phyloP scores from a whole-genome alignment of 2,113 vertebrate genomes.

The Carassius gibelio region DNA sequence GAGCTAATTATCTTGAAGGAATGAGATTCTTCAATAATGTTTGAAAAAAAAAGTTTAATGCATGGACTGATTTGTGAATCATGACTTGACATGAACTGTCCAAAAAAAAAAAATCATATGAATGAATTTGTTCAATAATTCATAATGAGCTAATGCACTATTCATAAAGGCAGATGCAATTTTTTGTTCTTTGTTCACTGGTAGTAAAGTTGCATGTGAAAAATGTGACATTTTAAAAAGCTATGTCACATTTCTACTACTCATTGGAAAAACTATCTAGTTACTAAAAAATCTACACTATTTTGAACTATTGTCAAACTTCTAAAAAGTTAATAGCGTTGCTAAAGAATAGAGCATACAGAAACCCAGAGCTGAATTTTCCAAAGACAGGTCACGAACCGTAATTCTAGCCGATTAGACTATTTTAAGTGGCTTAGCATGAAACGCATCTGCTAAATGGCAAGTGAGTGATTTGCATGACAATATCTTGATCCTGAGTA shows the following conservation, averaged over 20 bases:
- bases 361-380: not conserved
- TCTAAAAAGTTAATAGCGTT: not conserved
- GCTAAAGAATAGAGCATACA: not conserved
- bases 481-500: constrained; percentile 27
- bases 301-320: not conserved
- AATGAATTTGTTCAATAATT: not conserved
- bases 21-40: too few relatives aligned
- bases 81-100: not conserved
- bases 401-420: constrained; percentile 21
- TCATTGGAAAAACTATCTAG: not conserved
- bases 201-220: not conserved
- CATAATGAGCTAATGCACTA: too few relatives aligned
- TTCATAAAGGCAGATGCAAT: not conserved
- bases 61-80: too few relatives aligned
- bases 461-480: constrained; percentile 28
- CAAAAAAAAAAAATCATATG: not conserved
- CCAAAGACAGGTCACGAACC: constrained; percentile 9
- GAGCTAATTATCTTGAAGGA: too few relatives aligned
- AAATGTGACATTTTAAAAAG: not conserved
- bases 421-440: constrained; percentile 22
- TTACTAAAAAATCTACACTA: not conserved
- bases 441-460: constrained; percentile 13
- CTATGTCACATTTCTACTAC: not conserved
- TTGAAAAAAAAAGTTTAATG: too few relatives aligned
- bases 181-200: not conserved